Conservation (phyloP, 1,140 invertebrate species). For the Thaumatotibia leucotreta region DNA sequence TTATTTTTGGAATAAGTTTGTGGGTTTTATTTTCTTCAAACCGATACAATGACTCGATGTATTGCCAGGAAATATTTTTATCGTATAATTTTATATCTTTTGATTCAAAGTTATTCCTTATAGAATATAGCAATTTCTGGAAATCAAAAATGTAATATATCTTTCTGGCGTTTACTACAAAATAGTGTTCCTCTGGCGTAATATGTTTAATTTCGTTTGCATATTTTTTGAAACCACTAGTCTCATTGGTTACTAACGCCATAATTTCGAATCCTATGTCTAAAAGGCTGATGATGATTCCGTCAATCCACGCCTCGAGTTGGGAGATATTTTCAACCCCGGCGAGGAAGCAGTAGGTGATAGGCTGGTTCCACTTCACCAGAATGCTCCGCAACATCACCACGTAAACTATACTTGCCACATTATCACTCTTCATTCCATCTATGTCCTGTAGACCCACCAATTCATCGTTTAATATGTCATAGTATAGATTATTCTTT, state of each 20-base stretch:
- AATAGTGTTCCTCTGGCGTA: slow-evolving; percentile 26
- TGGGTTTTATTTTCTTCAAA: not conserved
- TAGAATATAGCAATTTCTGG: slow-evolving; percentile 29
- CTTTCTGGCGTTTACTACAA: slow-evolving; percentile 21
- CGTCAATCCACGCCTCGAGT: slow-evolving; percentile 26
- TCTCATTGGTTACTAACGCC: slow-evolving; percentile 25
- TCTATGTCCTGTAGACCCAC: slow-evolving; percentile 30
- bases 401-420: slow-evolving; percentile 21
- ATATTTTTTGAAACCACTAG: slow-evolving; percentile 28
- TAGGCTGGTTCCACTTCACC: slow-evolving; percentile 33
- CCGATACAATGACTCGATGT: slow-evolving; percentile 1
- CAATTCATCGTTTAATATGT: slow-evolving; percentile 25
- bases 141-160: slow-evolving; percentile 34
- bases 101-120: slow-evolving; percentile 30
- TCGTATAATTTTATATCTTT: slow-evolving; percentile 16
- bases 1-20: slow-evolving; percentile 9
- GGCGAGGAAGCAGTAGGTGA: slow-evolving; percentile 26
- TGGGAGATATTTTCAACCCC: slow-evolving; percentile 19
- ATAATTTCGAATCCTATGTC: slow-evolving; percentile 28
- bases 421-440: slow-evolving; percentile 18
- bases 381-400: slow-evolving; percentile 29
- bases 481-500: slow-evolving; percentile 24
- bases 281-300: slow-evolving; percentile 22
- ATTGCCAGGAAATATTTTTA: slow-evolving; percentile 17
- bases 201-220: slow-evolving; percentile 22